Percentiles rank a stretch among this genome's conserved stretches.
Conservation (phyloP, 1,140 invertebrate species). For the Drosophila aff. region DNA sequence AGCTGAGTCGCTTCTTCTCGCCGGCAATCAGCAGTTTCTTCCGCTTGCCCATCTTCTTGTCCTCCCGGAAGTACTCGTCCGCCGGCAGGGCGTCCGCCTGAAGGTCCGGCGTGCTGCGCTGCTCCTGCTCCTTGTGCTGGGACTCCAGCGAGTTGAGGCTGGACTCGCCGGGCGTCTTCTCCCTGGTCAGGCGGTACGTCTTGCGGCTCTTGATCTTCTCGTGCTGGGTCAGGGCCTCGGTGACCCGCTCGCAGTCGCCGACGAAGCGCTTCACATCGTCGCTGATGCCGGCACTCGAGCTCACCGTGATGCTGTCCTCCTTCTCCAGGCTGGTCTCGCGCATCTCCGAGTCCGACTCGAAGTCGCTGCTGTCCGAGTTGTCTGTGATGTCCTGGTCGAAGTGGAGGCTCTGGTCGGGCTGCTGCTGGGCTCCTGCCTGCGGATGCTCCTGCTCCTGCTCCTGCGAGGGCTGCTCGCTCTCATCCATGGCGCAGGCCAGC, state of each 20-base stretch:
- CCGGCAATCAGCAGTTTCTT: conserved; percentile 60
- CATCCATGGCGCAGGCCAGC: conserved; percentile 70
- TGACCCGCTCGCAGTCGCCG: conserved; percentile 78
- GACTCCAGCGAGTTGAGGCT: conserved; percentile 53
- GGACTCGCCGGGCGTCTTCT: conserved; percentile 73
- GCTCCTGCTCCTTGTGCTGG: conserved; percentile 52
- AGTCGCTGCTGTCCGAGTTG: conserved; percentile 80
- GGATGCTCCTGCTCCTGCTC: background rate
- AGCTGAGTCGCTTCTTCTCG: conserved; percentile 81
- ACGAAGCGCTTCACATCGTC: conserved; percentile 80
- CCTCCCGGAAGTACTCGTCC: conserved; percentile 87
- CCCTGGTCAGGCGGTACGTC: conserved; percentile 73
- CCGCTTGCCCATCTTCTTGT: conserved; percentile 63
- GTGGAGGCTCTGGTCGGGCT: conserved; percentile 48
- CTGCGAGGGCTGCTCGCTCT: conserved; percentile 35
- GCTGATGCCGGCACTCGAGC: conserved; percentile 49
- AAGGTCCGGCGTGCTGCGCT: conserved; percentile 68
- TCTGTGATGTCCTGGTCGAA: conserved; percentile 77
- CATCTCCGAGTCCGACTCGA: conserved; percentile 80
- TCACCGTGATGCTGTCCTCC: conserved; percentile 78
- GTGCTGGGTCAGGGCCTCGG: conserved; percentile 71
- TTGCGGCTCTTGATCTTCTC: conserved; percentile 82
- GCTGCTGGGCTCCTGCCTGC: conserved; percentile 12
- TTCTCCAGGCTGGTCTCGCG: conserved; percentile 80
- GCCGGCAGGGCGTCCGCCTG: conserved; percentile 87